These are phyloP conservation scores for Temnopleurus reevesii DNA, from an alignment of 53 echinoderm and acorn worm genomes.

Conservation along the genomic window DNA sequence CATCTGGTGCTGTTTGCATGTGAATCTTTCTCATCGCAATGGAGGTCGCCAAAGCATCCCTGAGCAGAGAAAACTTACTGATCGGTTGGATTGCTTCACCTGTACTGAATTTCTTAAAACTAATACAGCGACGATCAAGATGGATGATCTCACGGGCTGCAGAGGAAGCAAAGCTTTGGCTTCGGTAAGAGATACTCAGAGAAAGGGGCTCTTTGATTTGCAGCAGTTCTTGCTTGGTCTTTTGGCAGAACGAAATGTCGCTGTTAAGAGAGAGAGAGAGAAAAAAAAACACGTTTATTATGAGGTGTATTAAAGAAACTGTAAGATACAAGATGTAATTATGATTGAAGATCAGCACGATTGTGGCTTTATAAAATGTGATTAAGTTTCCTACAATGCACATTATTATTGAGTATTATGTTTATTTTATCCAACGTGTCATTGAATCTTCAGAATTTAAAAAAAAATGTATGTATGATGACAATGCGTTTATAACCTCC, in stretches of 20 bases:
- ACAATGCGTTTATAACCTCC: too few relatives aligned
- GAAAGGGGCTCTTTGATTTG: neutral
- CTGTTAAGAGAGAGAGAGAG: neutral
- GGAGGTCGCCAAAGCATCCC: neutral
- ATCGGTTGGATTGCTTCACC: neutral
- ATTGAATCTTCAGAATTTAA: too few relatives aligned
- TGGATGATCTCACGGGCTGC: neutral
- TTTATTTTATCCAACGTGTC: too few relatives aligned
- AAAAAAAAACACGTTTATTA: too few relatives aligned
- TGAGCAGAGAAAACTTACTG: neutral
- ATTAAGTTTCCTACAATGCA: too few relatives aligned
- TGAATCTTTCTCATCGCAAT: neutral
- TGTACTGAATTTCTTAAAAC: neutral
- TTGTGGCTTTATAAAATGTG: too few relatives aligned
- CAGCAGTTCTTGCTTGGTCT: neutral
- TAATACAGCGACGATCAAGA: neutral
- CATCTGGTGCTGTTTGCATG: too few relatives aligned
- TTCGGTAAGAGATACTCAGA: constrained; percentile 22
- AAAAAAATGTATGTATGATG: too few relatives aligned
- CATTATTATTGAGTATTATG: too few relatives aligned
- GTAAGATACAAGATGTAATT: too few relatives aligned
- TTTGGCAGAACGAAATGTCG: neutral
- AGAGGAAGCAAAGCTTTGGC: neutral
- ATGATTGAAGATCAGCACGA: neutral
- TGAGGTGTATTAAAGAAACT: too few relatives aligned